Evolutionary conservation across 1,140 invertebrate species (phyloP).

Genomic region (Bursaphelenchus mucronatus): DNA sequence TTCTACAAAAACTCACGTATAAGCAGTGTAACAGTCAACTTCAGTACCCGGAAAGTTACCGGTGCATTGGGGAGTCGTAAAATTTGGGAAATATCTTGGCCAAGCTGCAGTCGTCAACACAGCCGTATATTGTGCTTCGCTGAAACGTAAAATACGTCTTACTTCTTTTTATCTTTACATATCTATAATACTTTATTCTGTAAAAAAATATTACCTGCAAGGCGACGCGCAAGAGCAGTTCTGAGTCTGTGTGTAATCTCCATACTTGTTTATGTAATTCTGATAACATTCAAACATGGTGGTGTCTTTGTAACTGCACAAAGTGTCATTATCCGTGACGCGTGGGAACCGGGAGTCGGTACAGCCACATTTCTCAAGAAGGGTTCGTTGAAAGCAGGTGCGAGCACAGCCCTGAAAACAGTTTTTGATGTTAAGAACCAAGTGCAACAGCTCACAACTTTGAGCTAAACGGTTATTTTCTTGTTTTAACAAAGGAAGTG

Average conservation of each 20-base stretch:
- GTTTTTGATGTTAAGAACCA: too few species aligned
- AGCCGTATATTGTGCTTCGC: slow-evolving; percentile 11
- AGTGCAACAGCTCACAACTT: too few species aligned
- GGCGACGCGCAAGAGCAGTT: slow-evolving; percentile 6
- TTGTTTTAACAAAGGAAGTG: too few species aligned
- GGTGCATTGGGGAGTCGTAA: slow-evolving; percentile 13
- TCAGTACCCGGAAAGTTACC: slow-evolving; percentile 5
- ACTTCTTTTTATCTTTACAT: background rate
- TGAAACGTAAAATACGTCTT: slow-evolving; percentile 2
- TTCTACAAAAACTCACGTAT: background rate
- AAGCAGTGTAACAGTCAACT: slow-evolving; percentile 18
- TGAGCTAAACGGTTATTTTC: too few species aligned
- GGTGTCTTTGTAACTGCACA: slow-evolving; percentile 12
- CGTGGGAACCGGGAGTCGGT: slow-evolving; percentile 17
- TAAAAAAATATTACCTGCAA: slow-evolving; percentile 11
- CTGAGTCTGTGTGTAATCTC: slow-evolving; percentile 9
- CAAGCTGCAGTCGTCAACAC: slow-evolving; percentile 16
- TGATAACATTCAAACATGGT: slow-evolving; percentile 12
- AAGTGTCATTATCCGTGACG: background rate
- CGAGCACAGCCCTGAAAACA: slow-evolving; percentile 6
- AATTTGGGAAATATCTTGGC: slow-evolving; percentile 16
- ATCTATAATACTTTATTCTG: background rate
- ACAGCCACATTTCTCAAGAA: background rate
- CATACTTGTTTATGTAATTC: slow-evolving; percentile 10
- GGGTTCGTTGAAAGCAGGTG: slow-evolving; percentile 9